phyloP scores from a whole-genome alignment of 2,797 vertebrate genomes.

The Lacerta bilineata region DNA sequence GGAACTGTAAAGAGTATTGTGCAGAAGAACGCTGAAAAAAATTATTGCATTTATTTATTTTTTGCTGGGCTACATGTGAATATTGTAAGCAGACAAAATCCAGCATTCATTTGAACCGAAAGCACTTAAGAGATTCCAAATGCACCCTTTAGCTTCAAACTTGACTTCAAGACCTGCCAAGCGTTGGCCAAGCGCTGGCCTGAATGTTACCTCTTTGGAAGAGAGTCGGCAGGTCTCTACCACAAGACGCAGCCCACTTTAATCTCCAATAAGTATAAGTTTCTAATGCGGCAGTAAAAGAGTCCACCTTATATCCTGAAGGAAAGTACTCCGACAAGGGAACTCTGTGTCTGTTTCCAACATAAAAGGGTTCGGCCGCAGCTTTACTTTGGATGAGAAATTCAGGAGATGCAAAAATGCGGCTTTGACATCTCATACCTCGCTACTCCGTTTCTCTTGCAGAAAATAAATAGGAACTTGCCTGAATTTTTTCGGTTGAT shows the following conservation, averaged over 20 bases:
- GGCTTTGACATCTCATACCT: constrained; percentile 34
- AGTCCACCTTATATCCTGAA: background rate
- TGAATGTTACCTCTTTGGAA: background rate
- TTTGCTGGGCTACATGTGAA: too few relatives aligned
- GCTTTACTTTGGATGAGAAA: constrained; percentile 76
- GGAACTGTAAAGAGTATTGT: background rate
- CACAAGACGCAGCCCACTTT: background rate
- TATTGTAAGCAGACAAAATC: too few relatives aligned
- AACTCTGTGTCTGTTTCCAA: constrained; percentile 70
- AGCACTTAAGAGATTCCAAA: background rate
- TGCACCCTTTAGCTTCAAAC: background rate
- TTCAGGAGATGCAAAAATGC: constrained; percentile 72
- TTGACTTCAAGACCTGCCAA: background rate
- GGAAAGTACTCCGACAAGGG: constrained; percentile 54
- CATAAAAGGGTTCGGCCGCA: constrained; percentile 68
- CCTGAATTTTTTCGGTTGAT: too few relatives aligned
- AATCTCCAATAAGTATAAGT: background rate
- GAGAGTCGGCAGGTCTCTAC: background rate
- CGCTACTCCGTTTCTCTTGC: constrained; percentile 56
- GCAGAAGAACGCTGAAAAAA: too few relatives aligned
- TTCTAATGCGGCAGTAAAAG: background rate
- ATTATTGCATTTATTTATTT: too few relatives aligned
- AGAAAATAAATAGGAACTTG: constrained; percentile 50
- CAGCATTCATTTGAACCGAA: background rate
- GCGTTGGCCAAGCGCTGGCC: background rate